Percentiles rank a stretch among this genome's conserved stretches.
phyloP scores from a whole-genome alignment of 2,888 invertebrate genomes.

The Agrochola lota region DNA sequence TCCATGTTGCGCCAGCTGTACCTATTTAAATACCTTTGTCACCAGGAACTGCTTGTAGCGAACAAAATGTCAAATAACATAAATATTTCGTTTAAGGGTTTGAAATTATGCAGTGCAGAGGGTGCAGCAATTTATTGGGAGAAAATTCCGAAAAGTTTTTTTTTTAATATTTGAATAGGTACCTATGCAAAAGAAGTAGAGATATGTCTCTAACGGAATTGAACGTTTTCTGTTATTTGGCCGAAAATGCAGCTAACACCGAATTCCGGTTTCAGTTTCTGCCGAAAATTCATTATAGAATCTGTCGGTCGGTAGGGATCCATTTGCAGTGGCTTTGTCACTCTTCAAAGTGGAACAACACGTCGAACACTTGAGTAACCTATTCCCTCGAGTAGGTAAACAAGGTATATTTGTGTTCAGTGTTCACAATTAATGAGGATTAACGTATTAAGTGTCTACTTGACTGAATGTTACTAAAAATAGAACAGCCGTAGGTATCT shows the following conservation, averaged over 20 bases:
- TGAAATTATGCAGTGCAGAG: too few species aligned
- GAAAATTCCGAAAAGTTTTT: not conserved
- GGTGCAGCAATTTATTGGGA: not conserved
- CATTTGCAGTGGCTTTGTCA: constrained; percentile 3
- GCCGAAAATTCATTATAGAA: constrained; percentile 2
- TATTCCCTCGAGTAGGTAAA: constrained; percentile 55
- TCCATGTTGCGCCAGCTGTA: not conserved
- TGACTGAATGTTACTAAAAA: constrained; percentile 47
- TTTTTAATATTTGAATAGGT: too few species aligned
- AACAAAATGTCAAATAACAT: too few species aligned
- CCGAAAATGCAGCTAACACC: not conserved
- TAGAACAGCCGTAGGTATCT: constrained; percentile 27
- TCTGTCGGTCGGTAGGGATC: not conserved
- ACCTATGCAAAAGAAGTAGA: not conserved
- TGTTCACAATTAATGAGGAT: constrained; percentile 43
- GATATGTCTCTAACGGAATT: not conserved
- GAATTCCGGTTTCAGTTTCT: not conserved
- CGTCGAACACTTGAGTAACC: constrained; percentile 40
- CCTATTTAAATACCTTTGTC: not conserved
- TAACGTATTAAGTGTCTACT: constrained; percentile 34
- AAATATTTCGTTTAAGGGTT: not conserved
- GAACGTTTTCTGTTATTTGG: not conserved
- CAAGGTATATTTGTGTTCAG: constrained; percentile 34
- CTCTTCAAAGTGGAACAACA: constrained; percentile 59
- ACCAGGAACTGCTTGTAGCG: not conserved